Conservation (phyloP, 2,797 vertebrate species). For the Echeneis naucrates region DNA sequence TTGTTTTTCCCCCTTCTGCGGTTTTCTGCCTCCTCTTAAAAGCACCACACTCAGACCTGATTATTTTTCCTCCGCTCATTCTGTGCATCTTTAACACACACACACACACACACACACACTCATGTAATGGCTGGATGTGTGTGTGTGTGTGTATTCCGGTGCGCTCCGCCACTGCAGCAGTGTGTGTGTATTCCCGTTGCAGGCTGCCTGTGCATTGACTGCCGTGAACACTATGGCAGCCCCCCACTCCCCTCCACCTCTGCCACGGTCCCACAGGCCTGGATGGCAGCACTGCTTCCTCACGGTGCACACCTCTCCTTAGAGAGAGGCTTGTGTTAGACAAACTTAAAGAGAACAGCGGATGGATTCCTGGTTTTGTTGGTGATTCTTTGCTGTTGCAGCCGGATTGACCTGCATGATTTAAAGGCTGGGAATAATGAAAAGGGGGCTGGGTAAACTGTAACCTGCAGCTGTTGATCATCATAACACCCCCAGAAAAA, state of each 20-base stretch:
- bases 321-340: slow-evolving; percentile 21
- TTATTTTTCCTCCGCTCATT: slow-evolving; percentile 10
- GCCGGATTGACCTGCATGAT: slow-evolving; percentile 46
- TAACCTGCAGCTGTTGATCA: slow-evolving; percentile 68
- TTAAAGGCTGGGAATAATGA: slow-evolving; percentile 47
- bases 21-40: not conserved
- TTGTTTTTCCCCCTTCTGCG: too few relatives aligned
- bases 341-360: slow-evolving; percentile 32
- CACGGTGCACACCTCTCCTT: not conserved
- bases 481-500: slow-evolving; percentile 13
- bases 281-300: not conserved
- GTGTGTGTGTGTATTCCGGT: slow-evolving; percentile 60
- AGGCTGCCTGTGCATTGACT: slow-evolving; percentile 66
- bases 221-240: slow-evolving; percentile 65
- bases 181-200: slow-evolving; percentile 64
- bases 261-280: slow-evolving; percentile 32
- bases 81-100: slow-evolving; percentile 26
- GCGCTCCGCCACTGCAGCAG: slow-evolving; percentile 78
- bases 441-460: slow-evolving; percentile 50
- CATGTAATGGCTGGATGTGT: slow-evolving; percentile 56
- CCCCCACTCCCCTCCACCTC: too few relatives aligned
- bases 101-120: slow-evolving; percentile 12
- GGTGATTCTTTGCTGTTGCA: slow-evolving; percentile 27
- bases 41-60: not conserved
- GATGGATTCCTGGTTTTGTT: slow-evolving; percentile 47